Evolutionary conservation across 2,113 vertebrate species (phyloP).

Genomic region (Centropristis striata): DNA sequence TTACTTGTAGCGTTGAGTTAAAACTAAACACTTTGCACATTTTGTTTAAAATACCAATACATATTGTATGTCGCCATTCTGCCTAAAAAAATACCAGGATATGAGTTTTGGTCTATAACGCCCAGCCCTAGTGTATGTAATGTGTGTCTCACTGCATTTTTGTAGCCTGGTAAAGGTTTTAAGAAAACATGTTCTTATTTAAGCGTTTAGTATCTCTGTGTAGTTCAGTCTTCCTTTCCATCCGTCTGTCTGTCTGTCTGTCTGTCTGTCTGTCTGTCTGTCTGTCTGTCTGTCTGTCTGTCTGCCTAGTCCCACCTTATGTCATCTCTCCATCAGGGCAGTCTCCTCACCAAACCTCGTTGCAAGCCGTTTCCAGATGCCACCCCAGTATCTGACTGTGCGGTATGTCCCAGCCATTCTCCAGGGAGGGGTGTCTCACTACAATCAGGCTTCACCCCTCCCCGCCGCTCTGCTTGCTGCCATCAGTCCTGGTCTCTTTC

Average conservation of each 20-base stretch:
- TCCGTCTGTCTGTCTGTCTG: conserved; percentile 63
- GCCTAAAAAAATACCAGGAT: too few species aligned
- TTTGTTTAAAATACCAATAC: too few species aligned
- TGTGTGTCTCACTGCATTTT: conserved; percentile 20
- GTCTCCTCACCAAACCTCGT: conserved; percentile 87
- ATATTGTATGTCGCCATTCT: too few species aligned
- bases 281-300: conserved; percentile 73
- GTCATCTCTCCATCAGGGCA: conserved; percentile 91
- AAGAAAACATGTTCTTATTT: conserved; percentile 26
- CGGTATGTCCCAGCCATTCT: conserved; percentile 86
- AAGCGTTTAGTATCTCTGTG: conserved; percentile 20
- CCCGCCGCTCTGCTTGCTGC: conserved; percentile 54
- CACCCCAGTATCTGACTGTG: conserved; percentile 87
- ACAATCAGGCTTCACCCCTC: conserved; percentile 64
- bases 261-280: conserved; percentile 68
- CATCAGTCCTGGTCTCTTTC: conserved; percentile 63
- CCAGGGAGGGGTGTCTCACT: conserved; percentile 62
- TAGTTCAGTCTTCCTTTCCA: conserved; percentile 44
- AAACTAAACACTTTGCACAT: too few species aligned
- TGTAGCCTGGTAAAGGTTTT: conserved; percentile 9
- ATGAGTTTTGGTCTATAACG: too few species aligned
- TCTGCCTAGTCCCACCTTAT: conserved; percentile 83
- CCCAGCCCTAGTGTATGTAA: too few species aligned
- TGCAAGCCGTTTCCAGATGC: conserved; percentile 88
- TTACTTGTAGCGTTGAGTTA: too few species aligned